These are phyloP conservation scores for Phacellophora camtschatica DNA, from an alignment of 30 jellyfish, hydroid and myxozoan genomes.

Conservation along the genomic window DNA sequence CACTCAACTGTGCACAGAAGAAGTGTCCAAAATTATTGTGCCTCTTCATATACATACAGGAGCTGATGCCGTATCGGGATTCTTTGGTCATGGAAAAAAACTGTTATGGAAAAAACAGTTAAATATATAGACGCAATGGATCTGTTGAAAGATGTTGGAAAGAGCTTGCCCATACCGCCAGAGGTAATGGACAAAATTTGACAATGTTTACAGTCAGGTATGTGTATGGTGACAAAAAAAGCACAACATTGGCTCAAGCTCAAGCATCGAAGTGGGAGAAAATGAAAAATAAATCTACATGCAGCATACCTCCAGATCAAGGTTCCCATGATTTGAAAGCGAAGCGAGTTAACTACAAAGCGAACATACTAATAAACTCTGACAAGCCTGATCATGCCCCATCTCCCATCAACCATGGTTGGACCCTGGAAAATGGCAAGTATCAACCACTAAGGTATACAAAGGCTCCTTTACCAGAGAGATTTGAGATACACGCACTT, in stretches of 20 bases:
- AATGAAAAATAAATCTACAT: conserved; percentile 10
- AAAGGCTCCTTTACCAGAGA: conserved; percentile 17
- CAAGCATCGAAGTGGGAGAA: conserved; percentile 9
- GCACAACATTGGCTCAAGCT: conserved; percentile 28
- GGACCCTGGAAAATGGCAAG: conserved; percentile 28
- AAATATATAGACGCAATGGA: not conserved
- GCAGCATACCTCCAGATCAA: conserved; percentile 26
- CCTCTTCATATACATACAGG: conserved; percentile 20
- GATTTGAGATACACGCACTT: not conserved
- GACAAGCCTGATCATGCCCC: conserved; percentile 23
- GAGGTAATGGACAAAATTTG: conserved; percentile 14
- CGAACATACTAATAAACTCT: conserved; percentile 12
- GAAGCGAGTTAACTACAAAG: conserved; percentile 25
- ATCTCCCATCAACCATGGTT: conserved; percentile 18
- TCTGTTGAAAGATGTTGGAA: conserved; percentile 12
- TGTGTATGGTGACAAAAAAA: conserved; percentile 18
- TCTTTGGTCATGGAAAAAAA: conserved; percentile 21
- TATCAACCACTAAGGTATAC: conserved; percentile 2
- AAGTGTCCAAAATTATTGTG: conserved; percentile 18
- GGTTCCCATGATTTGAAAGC: conserved; percentile 31
- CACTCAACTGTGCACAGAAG: conserved; percentile 7
- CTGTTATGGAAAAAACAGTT: not conserved
- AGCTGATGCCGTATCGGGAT: conserved; percentile 14
- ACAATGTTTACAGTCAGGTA: not conserved
- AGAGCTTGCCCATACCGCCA: conserved; percentile 18